Base-by-base conservation (phyloP, 2,113 vertebrate species). In the Mohoua ochrocephala region DNA sequence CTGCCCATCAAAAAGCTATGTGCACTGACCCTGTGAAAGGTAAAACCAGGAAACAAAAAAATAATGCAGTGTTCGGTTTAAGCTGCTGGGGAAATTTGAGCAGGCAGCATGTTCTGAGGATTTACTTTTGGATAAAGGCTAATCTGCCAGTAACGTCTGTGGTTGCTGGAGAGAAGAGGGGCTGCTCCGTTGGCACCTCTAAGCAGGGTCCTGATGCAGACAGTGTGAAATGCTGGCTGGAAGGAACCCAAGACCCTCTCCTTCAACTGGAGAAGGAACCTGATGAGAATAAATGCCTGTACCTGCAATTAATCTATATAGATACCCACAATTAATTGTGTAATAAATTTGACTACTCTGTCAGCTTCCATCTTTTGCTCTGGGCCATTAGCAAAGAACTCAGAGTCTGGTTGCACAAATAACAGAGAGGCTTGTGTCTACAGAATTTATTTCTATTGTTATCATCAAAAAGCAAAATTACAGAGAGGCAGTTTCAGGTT, bases 41-140 rank as follows among this genome's bases (percentile, higher is more conserved):
- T 86, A 50, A 93, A 93, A 70, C 52, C 2, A 4, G 76, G 45
- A 89, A 93, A 65, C 60, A 69, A 44, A 85, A 41, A 68, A 68
- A 50, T 13, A 77, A 49, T 15, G 26, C 52, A 56, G 35, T 50
- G 10, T 69, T 90, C 39, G 16, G 4, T 59, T 77, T 84, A 94
- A 95, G 39, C 59, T 77, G 50, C 50, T 84, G 24, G 50, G 64
- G 68, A 83, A 91, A 83, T 86, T 41, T 65, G 49, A 80, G 75
- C 64, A 84, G 85, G 78, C 92, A 84, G 63, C 45, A 8, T 59
- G 47, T 84, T 89, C 59, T 78, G 74, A 65, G 57, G 78, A 85
- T 68, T 94, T 96, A n/a, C 79, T 87, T 96, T 82, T 73, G 61
- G 53, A 53, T 87, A 31, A 87, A 90, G 52, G 21, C 53, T 95